These are phyloP conservation scores for Phengaris alcon DNA, from an alignment of 2,888 invertebrate genomes.

Conservation along the genomic window DNA sequence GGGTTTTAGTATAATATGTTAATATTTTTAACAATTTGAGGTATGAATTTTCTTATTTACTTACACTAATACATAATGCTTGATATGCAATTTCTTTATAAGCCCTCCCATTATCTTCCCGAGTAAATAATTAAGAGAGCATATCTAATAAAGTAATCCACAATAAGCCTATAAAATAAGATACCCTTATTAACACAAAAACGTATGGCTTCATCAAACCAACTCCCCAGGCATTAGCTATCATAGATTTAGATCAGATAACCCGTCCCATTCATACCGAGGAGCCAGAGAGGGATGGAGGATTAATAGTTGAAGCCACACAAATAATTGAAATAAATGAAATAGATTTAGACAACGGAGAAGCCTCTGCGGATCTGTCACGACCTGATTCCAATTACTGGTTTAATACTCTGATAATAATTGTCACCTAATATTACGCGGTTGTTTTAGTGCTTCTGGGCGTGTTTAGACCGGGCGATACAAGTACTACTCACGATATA, in stretches of 20 bases:
- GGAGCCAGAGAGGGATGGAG: not conserved
- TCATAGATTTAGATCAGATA: constrained; percentile 26
- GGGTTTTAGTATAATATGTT: too few species aligned
- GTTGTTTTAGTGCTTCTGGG: constrained; percentile 1
- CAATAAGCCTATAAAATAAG: constrained; percentile 31
- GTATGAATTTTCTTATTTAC: too few species aligned
- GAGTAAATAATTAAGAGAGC: constrained; percentile 28
- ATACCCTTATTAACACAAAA: constrained; percentile 27
- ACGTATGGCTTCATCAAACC: constrained; percentile 27
- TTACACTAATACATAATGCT: not conserved
- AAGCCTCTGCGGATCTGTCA: constrained; percentile 34
- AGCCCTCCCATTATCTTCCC: constrained; percentile 1
- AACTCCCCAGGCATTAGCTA: constrained; percentile 20
- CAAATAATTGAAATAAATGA: constrained; percentile 43
- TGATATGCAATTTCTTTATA: not conserved
- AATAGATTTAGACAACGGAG: constrained; percentile 40
- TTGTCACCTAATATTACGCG: constrained; percentile 5
- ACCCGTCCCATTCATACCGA: constrained; percentile 10
- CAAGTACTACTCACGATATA: not conserved
- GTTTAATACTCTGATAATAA: constrained; percentile 13
- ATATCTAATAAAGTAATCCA: constrained; percentile 40
- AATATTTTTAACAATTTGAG: too few species aligned
- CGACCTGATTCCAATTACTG: constrained; percentile 20
- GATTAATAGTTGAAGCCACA: constrained; percentile 39
- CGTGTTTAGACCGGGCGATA: not conserved